These are phyloP conservation scores for Machaerirhynchus nigripectus DNA, from an alignment of 2,113 vertebrate species.

Conservation along the genomic window DNA sequence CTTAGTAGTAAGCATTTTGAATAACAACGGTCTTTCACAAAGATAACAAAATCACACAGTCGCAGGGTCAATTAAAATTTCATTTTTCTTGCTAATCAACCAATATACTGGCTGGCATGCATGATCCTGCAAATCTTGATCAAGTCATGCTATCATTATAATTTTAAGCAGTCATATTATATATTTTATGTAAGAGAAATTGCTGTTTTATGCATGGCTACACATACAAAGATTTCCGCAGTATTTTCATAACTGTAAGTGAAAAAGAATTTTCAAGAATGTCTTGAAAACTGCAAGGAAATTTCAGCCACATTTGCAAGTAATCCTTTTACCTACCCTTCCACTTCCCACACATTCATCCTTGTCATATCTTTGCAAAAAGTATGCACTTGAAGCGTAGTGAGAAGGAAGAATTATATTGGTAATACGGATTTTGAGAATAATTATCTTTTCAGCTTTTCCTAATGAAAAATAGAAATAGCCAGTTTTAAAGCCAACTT, in stretches of 20 bases:
- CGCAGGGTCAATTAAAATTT: not conserved
- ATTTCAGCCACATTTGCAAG: not conserved
- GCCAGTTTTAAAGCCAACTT: constrained; percentile 47
- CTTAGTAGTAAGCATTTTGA: not conserved
- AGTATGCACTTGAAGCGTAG: not conserved
- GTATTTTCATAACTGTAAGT: not conserved
- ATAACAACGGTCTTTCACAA: not conserved
- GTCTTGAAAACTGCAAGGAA: not conserved
- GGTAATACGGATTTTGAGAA: constrained; percentile 66
- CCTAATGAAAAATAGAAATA: constrained; percentile 64
- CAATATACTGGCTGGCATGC: not conserved
- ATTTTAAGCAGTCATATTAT: not conserved
- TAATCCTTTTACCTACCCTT: not conserved
- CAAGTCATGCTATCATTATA: not conserved
- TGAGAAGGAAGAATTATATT: constrained; percentile 2
- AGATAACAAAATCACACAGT: not conserved
- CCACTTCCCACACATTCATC: not conserved
- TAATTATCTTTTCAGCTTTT: constrained; percentile 65
- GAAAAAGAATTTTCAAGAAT: not conserved
- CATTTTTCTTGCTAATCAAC: not conserved
- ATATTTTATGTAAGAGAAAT: not conserved
- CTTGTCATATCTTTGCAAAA: constrained; percentile 26
- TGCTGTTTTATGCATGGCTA: not conserved
- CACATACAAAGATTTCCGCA: not conserved
- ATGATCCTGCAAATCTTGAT: not conserved